Percentiles rank a stretch among this genome's conserved stretches.
phyloP scores from a whole-genome alignment of 2,113 vertebrate genomes.

The Platysternon megacephalum region DNA sequence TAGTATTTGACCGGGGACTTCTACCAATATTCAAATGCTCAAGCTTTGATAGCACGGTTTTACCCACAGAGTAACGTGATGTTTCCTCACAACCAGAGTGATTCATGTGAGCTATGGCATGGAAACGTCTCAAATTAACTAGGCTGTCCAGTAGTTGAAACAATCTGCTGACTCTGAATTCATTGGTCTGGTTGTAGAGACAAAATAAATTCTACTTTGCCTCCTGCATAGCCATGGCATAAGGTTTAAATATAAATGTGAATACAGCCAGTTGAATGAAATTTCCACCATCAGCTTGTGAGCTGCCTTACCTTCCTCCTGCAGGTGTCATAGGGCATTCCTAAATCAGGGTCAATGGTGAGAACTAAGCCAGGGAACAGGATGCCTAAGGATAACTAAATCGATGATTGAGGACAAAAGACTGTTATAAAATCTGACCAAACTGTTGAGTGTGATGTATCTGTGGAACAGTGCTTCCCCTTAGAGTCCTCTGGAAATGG shows the following conservation, averaged over 20 bases:
- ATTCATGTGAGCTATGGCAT: accelerated
- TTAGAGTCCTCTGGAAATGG: too few species aligned
- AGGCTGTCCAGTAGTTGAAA: accelerated
- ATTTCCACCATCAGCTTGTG: background rate
- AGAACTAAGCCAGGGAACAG: background rate
- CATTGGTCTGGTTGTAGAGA: background rate
- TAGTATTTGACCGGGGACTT: background rate
- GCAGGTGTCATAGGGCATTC: background rate
- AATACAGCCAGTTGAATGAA: background rate
- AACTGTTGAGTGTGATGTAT: accelerated
- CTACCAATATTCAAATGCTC: background rate
- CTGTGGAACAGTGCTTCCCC: accelerated
- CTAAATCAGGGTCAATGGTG: too few species aligned
- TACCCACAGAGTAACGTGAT: accelerated
- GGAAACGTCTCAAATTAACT: background rate
- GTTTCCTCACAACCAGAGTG: background rate
- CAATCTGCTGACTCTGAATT: background rate
- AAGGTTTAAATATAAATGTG: accelerated
- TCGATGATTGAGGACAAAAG: background rate
- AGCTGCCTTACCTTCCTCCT: too few species aligned
- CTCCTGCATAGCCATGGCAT: background rate
- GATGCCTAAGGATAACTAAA: background rate
- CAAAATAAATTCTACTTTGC: background rate
- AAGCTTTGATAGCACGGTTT: accelerated
- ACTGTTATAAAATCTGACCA: accelerated